Conservation (phyloP, 2,113 vertebrate genomes). For the Psilopsiagon aymara region DNA sequence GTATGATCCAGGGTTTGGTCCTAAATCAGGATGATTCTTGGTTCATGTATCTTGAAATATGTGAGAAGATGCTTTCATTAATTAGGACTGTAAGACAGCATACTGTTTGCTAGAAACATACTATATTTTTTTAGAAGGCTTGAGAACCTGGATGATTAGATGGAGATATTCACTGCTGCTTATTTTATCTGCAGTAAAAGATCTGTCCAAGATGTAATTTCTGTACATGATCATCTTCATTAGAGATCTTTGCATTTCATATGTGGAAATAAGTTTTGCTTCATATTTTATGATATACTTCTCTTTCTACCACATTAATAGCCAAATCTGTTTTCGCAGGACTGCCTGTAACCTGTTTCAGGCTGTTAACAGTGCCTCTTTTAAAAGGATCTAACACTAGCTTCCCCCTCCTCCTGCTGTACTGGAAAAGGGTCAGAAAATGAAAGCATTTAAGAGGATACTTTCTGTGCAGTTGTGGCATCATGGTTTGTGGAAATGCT, state of each 20-base stretch:
- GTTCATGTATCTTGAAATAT: background rate
- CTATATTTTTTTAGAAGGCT: background rate
- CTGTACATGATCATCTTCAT: background rate
- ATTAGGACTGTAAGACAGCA: background rate
- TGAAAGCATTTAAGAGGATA: background rate
- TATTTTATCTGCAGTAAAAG: background rate
- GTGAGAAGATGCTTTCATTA: background rate
- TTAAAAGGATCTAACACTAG: background rate
- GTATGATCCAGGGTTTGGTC: background rate
- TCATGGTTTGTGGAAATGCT: background rate
- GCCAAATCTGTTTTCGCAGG: background rate
- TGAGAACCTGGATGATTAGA: conserved; percentile 1
- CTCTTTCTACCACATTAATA: background rate
- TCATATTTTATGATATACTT: background rate
- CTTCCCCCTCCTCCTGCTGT: background rate
- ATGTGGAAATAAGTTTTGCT: background rate
- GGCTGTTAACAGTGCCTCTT: background rate
- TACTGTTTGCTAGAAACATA: background rate
- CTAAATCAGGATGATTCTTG: background rate
- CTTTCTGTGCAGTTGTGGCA: background rate
- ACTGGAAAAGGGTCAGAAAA: background rate
- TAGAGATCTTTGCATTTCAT: background rate
- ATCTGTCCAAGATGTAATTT: background rate
- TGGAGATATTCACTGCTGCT: background rate
- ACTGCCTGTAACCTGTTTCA: background rate